These are phyloP conservation scores for Fragum sueziense DNA, from an alignment of 2,888 invertebrate species.

Conservation along the genomic window DNA sequence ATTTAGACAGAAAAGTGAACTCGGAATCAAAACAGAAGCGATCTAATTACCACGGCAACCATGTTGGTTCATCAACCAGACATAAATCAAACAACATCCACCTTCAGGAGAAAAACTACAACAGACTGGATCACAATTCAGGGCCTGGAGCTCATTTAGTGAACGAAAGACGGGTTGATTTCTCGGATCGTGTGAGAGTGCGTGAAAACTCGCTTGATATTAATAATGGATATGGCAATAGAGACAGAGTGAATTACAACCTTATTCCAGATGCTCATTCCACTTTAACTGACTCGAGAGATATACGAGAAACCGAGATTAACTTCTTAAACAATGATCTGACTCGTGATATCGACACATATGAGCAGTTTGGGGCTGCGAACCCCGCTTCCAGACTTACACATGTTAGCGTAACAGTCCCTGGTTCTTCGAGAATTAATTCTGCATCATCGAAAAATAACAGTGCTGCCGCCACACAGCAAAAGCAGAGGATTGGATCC, in stretches of 20 bases:
- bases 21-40: conserved; percentile 24
- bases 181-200: conserved; percentile 44
- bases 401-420: conserved; percentile 69
- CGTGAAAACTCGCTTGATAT: conserved; percentile 35
- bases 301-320: conserved; percentile 74
- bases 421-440: conserved; percentile 51
- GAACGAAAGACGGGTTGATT: conserved; percentile 51
- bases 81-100: conserved; percentile 33
- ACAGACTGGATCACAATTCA: neutral
- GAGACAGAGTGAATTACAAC: neutral
- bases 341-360: conserved; percentile 46
- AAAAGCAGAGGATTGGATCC: conserved; percentile 19
- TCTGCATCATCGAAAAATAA: conserved; percentile 34
- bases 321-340: conserved; percentile 73
- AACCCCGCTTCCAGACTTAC: conserved; percentile 51
- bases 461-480: conserved; percentile 29
- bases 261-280: conserved; percentile 49
- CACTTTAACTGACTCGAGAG: conserved; percentile 71
- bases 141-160: neutral
- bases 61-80: conserved; percentile 28
- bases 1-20: conserved; percentile 45
- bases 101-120: conserved; percentile 54
- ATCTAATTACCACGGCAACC: conserved; percentile 26
- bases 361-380: conserved; percentile 30
- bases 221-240: conserved; percentile 33